Evolutionary conservation across 2,888 invertebrate genomes (phyloP).

Genomic region (Leptura quadrifasciata): DNA sequence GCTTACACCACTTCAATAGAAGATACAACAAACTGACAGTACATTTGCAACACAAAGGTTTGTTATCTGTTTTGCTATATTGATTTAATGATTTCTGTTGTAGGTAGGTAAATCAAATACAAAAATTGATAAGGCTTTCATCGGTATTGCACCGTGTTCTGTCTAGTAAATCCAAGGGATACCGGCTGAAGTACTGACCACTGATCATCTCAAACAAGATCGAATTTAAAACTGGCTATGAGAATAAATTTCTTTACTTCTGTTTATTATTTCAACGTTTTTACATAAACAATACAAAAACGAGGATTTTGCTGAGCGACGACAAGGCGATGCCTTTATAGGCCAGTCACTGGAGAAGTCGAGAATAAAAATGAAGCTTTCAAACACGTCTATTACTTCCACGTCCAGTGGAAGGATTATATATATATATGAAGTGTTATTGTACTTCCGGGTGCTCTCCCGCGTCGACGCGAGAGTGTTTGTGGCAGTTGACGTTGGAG

Average conservation of each 20-base stretch:
- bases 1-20: background rate
- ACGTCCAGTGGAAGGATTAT: too few species aligned
- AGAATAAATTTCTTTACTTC: conserved; percentile 9
- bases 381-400: too few species aligned
- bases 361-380: too few species aligned
- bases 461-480: too few species aligned
- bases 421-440: too few species aligned
- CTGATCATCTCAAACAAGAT: background rate
- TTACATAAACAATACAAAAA: conserved; percentile 22
- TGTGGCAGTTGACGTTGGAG: too few species aligned
- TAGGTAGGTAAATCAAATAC: conserved; percentile 14
- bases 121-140: conserved; percentile 40
- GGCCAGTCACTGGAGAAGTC: too few species aligned
- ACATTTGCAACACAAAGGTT: background rate
- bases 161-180: background rate
- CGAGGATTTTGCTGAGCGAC: conserved; percentile 17
- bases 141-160: conserved; percentile 23
- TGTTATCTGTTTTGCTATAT: conserved; percentile 17
- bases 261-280: conserved; percentile 31
- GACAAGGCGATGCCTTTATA: background rate
- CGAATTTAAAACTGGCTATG: background rate
- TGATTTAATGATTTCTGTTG: conserved; percentile 37
- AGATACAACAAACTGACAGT: background rate
- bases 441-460: too few species aligned
- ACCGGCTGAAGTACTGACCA: background rate